phyloP scores from a whole-genome alignment of 2,113 vertebrate genomes.

The Cheirogaleus medius region DNA sequence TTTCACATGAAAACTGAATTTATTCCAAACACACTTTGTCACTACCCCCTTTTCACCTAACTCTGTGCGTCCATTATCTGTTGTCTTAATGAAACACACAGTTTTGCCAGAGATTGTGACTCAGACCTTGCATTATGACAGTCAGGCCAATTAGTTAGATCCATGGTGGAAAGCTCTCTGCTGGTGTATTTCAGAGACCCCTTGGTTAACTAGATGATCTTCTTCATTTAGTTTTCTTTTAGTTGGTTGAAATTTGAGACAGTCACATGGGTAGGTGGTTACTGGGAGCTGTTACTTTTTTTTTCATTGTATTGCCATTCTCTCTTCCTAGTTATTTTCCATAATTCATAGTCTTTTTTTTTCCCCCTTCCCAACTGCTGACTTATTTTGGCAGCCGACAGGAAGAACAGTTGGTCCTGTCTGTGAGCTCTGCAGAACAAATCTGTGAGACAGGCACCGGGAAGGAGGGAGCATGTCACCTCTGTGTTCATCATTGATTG shows the following conservation, averaged over 20 bases:
- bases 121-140: neutral
- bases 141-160: neutral
- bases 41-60: neutral
- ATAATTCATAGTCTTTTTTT: neutral
- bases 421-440: neutral
- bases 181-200: neutral
- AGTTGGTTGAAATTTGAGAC: neutral
- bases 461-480: neutral
- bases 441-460: neutral
- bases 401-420: conserved; percentile 64
- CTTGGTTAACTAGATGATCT: neutral
- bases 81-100: neutral
- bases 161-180: fast-evolving
- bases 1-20: neutral
- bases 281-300: neutral
- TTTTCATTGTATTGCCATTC: neutral
- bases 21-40: neutral
- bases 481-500: neutral
- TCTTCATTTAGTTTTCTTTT: neutral
- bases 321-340: conserved; percentile 15
- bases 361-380: neutral
- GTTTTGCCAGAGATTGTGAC: neutral
- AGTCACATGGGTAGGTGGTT: neutral
- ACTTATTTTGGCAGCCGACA: conserved; percentile 58
- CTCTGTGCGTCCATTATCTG: neutral